Conservation (phyloP, 2,888 invertebrate species). For the Timandra comae region DNA sequence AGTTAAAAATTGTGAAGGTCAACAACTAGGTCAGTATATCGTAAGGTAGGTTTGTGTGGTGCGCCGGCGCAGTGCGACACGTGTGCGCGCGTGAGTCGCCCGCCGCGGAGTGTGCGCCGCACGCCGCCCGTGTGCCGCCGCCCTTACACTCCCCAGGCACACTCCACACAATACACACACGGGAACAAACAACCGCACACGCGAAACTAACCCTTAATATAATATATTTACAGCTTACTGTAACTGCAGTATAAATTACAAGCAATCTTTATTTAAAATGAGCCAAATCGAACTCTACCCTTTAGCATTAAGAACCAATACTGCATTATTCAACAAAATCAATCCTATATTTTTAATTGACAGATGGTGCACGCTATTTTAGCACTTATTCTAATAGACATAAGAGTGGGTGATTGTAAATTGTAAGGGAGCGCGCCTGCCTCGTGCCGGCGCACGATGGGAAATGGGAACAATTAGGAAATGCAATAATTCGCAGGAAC, state of each 20-base stretch:
- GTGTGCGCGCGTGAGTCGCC: constrained; percentile 70
- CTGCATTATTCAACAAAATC: constrained; percentile 7
- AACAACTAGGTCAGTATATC: background rate
- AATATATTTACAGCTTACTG: too few relatives aligned
- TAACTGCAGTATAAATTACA: background rate
- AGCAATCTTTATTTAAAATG: background rate
- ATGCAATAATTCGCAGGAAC: constrained; percentile 57
- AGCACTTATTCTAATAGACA: constrained; percentile 1
- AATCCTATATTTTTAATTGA: constrained; percentile 17
- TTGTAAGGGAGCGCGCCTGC: constrained; percentile 40
- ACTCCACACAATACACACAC: constrained; percentile 28
- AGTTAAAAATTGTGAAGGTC: too few relatives aligned
- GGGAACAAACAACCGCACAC: constrained; percentile 2
- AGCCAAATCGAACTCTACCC: constrained; percentile 2
- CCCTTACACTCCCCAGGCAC: constrained; percentile 38
- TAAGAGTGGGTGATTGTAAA: constrained; percentile 23
- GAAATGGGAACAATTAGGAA: constrained; percentile 67
- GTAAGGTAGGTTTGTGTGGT: constrained; percentile 3
- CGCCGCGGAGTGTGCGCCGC: constrained; percentile 69
- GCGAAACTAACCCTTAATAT: constrained; percentile 21
- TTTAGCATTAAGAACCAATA: background rate
- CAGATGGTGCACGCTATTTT: constrained; percentile 14
- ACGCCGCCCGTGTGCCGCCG: constrained; percentile 49
- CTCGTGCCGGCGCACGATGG: constrained; percentile 67
- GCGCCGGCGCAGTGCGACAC: constrained; percentile 35